A percentile compares a stretch with the other conserved stretches of the same genome.
Conservation (phyloP, 2,113 vertebrate species). For the Amphilophus citrinellus region DNA sequence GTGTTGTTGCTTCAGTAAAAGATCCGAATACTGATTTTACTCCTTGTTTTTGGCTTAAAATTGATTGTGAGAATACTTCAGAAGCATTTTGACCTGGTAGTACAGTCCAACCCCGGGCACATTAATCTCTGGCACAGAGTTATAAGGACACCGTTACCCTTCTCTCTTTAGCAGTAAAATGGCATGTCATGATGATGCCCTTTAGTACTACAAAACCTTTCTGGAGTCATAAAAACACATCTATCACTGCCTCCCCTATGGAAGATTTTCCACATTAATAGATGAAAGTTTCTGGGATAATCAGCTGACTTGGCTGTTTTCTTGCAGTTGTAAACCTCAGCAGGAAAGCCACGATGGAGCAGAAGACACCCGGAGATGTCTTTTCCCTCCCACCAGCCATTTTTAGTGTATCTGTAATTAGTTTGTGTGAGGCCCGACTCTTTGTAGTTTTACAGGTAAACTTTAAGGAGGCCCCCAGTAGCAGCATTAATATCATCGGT, state of each 20-base stretch:
- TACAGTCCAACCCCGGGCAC: not conserved
- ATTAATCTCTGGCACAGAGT: not conserved
- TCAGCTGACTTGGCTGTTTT: constrained; percentile 64
- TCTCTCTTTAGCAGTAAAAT: constrained; percentile 18
- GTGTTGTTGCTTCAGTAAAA: not conserved
- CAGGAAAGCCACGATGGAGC: constrained; percentile 56
- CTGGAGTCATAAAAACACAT: constrained; percentile 38
- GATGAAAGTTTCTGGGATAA: constrained; percentile 36
- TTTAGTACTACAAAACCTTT: not conserved
- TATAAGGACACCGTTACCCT: not conserved
- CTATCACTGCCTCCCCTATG: constrained; percentile 9
- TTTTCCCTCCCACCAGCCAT: constrained; percentile 29
- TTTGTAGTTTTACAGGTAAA: constrained; percentile 84
- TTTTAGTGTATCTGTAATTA: constrained; percentile 68
- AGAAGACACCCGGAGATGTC: constrained; percentile 45
- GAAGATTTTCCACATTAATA: constrained; percentile 48
- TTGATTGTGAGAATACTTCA: not conserved
- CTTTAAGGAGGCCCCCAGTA: constrained; percentile 61
- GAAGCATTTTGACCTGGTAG: not conserved
- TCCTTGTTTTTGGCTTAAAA: not conserved
- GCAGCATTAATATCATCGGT: constrained; percentile 36
- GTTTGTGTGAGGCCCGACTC: constrained; percentile 60
- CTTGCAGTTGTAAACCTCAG: constrained; percentile 65
- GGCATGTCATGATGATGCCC: not conserved
- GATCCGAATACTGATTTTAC: not conserved